Base-by-base conservation (phyloP, 2,888 invertebrate genomes). In the Scotopteryx bipunctaria region DNA sequence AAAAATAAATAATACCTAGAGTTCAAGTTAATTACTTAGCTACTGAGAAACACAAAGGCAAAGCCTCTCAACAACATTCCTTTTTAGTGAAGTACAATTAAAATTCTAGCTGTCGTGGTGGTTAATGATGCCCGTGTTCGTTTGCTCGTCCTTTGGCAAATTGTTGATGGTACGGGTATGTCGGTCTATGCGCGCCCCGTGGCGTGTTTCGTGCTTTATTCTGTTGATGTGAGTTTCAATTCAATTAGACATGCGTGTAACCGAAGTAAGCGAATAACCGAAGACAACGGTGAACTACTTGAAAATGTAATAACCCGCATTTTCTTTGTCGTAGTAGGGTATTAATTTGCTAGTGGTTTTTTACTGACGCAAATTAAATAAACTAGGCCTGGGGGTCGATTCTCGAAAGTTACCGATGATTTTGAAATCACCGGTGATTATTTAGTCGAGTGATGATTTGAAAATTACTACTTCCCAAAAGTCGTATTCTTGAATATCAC, bases 201-300 rank as follows among this genome's bases (percentile, higher is more conserved):
- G 69, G 62, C 55, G 58, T 64, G 73, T 79, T 78, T 71, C 78
- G 75, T 80, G 78, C 74, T 74, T 76, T 79, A 76, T 77, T 73
- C 67, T 76, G 73, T 76, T 73, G 75, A 78, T 76, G 73, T 72
- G 65, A 69, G 73, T 74, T 77, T 76, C 74, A 75, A 83, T 81
- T 79, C 75, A 78, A 81, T 83, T 81, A n/a, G n/a, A n/a, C n/a
- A 81, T 70, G 73, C 63, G 45, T n/a, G n/a, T n/a, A 35, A 17
- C 44, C 9, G 25, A n/a, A n/a, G n/a, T 25, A 25, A n/a, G 9
- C n/a, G 21, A 25, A 25, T 6, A 9, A 6, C 23, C 1, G 8
- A 23, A 6, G 23, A 23, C 5, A 23, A 23, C 23, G n/a, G n/a
- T n/a, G n/a, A n/a, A n/a, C n/a, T n/a, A n/a, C n/a, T n/a, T n/a